Base-by-base conservation (phyloP, 2,113 vertebrate species). In the Myiopsitta monachus region DNA sequence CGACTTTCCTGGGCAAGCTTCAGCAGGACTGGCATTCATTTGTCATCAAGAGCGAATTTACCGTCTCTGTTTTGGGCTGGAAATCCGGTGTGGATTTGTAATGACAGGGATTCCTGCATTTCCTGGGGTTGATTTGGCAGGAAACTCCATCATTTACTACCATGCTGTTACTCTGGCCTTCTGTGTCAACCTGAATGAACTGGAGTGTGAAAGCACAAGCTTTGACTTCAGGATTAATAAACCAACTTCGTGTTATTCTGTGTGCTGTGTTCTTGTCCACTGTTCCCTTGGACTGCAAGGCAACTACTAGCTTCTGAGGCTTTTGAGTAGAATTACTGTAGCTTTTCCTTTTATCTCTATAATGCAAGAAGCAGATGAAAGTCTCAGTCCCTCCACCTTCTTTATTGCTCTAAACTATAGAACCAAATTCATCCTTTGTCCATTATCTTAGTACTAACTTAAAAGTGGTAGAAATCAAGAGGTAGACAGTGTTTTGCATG, bases 61-160 rank as follows among this genome's bases (percentile, higher is more conserved):
- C 59, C 1, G 1, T 68, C 68, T 41, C 66, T 49, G 63, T 19
- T 70, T 12, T 5, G 22, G 7, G 26, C 80, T 82, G 95, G 91
- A 83, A 96, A 93, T 95, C 79, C 43, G 9, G 49, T 1, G 33
- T 6, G 28, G 18, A 2, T 27, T 11, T n/a, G 39, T 28, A 10
- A 1, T 5, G 30, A 8, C 31, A 31, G 75, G 49, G 24, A 87
- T 91, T 91, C 89, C 87, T 90, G 92, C 30, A 2, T 55, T 95
- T 96, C 95, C 96, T 89, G 83, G 52, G 33, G 30, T 36, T 94
- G 91, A 91, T 82, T 75, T 84, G 81, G 43, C 81, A 94, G 94
- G 91, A 97, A 97, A 51, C 49, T 22, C 55, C 69, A 30, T 30
- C 64, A 1, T 14, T 89, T 28, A 6, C 36, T 75, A 73, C 72